Percentiles rank a stretch among this genome's conserved stretches.
These are phyloP conservation scores for Gobio occitaniae DNA, from an alignment of 2,797 vertebrate genomes.

Conservation along the genomic window DNA sequence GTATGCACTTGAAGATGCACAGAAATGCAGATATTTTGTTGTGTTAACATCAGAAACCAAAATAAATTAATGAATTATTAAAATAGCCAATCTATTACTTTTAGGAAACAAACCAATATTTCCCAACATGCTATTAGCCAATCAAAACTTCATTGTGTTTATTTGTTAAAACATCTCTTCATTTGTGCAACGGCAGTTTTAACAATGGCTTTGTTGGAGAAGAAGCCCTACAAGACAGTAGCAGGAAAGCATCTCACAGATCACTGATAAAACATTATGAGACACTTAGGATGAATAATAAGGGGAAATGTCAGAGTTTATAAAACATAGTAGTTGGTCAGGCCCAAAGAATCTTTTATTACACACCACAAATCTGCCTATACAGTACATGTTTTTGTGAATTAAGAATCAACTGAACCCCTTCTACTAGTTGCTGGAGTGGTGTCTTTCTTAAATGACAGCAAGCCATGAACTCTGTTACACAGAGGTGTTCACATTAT, in stretches of 20 bases:
- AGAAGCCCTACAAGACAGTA: slow-evolving; percentile 55
- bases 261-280: slow-evolving; percentile 51
- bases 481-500: slow-evolving; percentile 33
- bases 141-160: slow-evolving; percentile 56
- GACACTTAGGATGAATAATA: slow-evolving; percentile 52
- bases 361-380: slow-evolving; percentile 45
- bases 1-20: not conserved
- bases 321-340: slow-evolving; percentile 54
- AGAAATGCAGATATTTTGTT: not conserved
- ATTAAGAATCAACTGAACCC: slow-evolving; percentile 26
- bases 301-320: slow-evolving; percentile 40
- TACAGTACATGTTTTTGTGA: slow-evolving; percentile 49
- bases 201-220: slow-evolving; percentile 60
- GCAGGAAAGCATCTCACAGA: slow-evolving; percentile 45
- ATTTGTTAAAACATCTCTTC: slow-evolving; percentile 62
- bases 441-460: slow-evolving; percentile 44
- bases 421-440: slow-evolving; percentile 28
- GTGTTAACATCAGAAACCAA: not conserved
- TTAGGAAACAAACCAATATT: not conserved
- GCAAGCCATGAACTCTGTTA: slow-evolving; percentile 44
- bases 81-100: not conserved
- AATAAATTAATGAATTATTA: not conserved
- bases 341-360: slow-evolving; percentile 49
- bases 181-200: slow-evolving; percentile 63
- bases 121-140: slow-evolving; percentile 47